A percentile compares a stretch with the other conserved stretches of the same genome.
Evolutionary conservation across 1,140 invertebrate species (phyloP).

Genomic region (Drosophila teissieri): DNA sequence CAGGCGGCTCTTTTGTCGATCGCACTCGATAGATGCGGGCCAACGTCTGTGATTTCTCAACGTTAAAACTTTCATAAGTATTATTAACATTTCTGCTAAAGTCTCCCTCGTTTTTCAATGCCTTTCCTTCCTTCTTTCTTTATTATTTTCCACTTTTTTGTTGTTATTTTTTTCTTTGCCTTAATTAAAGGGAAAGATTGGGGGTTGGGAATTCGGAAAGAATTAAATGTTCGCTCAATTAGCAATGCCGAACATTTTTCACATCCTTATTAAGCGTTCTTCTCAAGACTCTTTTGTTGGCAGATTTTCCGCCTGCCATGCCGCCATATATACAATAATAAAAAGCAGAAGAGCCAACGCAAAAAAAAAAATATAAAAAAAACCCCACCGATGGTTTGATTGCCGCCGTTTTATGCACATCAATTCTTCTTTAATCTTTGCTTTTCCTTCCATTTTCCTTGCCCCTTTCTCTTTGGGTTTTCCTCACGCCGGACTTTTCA

Average conservation of each 20-base stretch:
- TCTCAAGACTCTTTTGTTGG: slow-evolving; percentile 37
- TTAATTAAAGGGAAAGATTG: slow-evolving; percentile 48
- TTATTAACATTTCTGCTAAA: slow-evolving; percentile 29
- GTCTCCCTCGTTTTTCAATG: not conserved
- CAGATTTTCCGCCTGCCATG: slow-evolving; percentile 42
- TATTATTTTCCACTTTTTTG: not conserved
- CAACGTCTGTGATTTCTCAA: slow-evolving; percentile 57
- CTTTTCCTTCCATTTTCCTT: slow-evolving; percentile 3
- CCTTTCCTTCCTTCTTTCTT: not conserved
- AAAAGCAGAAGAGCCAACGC: slow-evolving; percentile 20
- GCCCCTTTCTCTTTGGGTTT: not conserved
- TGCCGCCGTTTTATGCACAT: slow-evolving; percentile 16
- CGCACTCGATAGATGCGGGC: slow-evolving; percentile 56
- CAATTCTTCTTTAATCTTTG: slow-evolving; percentile 7
- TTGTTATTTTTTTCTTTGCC: not conserved
- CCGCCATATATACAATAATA: slow-evolving; percentile 56
- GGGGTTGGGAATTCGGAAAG: slow-evolving; percentile 3
- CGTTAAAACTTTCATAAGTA: slow-evolving; percentile 40
- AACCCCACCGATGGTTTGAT: slow-evolving; percentile 54
- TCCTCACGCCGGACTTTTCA: slow-evolving; percentile 9
- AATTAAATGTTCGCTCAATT: slow-evolving; percentile 73
- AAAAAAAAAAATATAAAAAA: slow-evolving; percentile 13
- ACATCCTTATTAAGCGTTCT: slow-evolving; percentile 76
- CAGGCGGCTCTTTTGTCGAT: slow-evolving; percentile 45
- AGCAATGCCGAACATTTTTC: slow-evolving; percentile 74